phyloP scores from a whole-genome alignment of 2,113 vertebrate species.

The Clarias macrocephalus region DNA sequence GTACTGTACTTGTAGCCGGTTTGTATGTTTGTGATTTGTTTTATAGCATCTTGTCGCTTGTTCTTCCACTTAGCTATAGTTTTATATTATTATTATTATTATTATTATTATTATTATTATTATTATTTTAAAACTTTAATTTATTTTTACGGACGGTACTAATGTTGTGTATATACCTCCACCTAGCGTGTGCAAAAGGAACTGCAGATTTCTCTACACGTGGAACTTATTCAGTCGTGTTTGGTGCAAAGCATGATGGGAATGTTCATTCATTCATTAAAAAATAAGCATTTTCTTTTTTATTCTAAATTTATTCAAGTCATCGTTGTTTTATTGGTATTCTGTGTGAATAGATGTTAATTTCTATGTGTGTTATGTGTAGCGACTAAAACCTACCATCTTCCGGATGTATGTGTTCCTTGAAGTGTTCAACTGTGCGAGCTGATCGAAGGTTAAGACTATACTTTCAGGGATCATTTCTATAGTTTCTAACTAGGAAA shows the following conservation, averaged over 20 bases:
- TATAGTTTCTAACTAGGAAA: constrained; percentile 67
- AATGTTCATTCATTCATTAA: not conserved
- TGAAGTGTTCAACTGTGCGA: not conserved
- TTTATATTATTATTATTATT: too few species aligned
- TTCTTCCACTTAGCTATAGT: too few species aligned
- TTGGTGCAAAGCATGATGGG: constrained; percentile 15
- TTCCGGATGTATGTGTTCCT: not conserved
- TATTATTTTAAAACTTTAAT: not conserved
- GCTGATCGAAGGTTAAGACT: constrained; percentile 29
- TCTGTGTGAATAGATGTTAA: not conserved
- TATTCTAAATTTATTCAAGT: not conserved
- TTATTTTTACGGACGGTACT: not conserved
- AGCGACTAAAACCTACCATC: not conserved
- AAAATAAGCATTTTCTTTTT: not conserved
- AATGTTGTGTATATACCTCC: too few species aligned
- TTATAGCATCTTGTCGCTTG: too few species aligned
- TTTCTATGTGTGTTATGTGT: not conserved
- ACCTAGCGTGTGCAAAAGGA: not conserved
- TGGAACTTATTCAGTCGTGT: not conserved
- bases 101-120: too few species aligned
- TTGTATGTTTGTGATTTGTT: too few species aligned
- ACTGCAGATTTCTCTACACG: not conserved
- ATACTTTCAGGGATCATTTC: constrained; percentile 76
- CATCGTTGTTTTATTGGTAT: not conserved
- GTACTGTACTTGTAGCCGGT: too few species aligned